phyloP scores from a whole-genome alignment of 2,113 vertebrate genomes.

The Nansenia antarctica region DNA sequence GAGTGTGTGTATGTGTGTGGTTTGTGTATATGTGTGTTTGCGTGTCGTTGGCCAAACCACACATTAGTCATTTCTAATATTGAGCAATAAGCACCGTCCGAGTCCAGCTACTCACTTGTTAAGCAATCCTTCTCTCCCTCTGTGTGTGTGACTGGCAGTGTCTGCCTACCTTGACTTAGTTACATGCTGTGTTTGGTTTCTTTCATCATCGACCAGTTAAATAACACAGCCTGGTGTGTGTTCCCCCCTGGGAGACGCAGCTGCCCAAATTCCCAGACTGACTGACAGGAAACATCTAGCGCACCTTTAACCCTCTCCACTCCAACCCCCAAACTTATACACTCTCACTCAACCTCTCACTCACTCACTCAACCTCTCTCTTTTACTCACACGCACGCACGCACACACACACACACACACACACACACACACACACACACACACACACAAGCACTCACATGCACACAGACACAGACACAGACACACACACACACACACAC shows the following conservation, averaged over 20 bases:
- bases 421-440: neutral
- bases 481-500: no score
- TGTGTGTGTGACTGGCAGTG: neutral
- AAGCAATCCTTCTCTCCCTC: conserved; percentile 28
- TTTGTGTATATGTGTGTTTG: conserved; percentile 36
- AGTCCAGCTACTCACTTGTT: conserved; percentile 31
- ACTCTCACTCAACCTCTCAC: no score
- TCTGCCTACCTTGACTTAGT: conserved; percentile 12
- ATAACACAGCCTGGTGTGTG: no score
- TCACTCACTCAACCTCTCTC: neutral
- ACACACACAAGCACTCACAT: neutral
- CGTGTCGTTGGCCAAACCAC: conserved; percentile 35
- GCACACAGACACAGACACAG: no score
- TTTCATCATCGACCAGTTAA: conserved; percentile 31
- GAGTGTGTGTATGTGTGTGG: conserved; percentile 17
- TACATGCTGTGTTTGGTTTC: conserved; percentile 32
- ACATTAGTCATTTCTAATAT: conserved; percentile 25
- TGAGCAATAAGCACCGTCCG: conserved; percentile 31
- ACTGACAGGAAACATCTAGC: conserved; percentile 51
- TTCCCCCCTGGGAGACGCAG: conserved; percentile 35
- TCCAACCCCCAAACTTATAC: no score
- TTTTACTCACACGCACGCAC: neutral
- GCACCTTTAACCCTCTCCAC: conserved; percentile 44
- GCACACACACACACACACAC: neutral
- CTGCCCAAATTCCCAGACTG: conserved; percentile 46